Evolutionary conservation across 2,888 invertebrate species (phyloP).

Genomic region (Ferrisia virgata): DNA sequence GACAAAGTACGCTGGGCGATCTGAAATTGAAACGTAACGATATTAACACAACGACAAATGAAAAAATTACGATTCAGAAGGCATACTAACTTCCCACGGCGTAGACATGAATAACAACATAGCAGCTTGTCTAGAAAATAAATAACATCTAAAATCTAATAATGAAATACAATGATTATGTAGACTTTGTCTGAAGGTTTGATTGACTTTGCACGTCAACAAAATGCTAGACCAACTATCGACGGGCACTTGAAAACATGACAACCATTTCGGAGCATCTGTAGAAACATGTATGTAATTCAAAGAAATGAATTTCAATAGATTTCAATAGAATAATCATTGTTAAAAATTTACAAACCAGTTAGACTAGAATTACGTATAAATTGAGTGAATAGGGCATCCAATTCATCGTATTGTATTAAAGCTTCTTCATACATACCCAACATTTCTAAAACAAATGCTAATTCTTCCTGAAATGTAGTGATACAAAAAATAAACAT

Average conservation of each 20-base stretch:
- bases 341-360: conserved; percentile 54
- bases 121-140: conserved; percentile 88
- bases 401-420: conserved; percentile 95
- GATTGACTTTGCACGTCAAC: conserved; percentile 62
- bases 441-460: conserved; percentile 90
- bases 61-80: not conserved
- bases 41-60: not conserved
- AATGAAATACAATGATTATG: conserved; percentile 60
- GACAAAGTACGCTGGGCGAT: conserved; percentile 84
- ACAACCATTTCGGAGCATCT: conserved; percentile 83
- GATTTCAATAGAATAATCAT: too few relatives aligned
- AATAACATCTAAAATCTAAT: conserved; percentile 87
- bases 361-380: conserved; percentile 88
- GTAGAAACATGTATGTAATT: not conserved
- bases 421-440: conserved; percentile 90
- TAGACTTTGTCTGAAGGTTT: conserved; percentile 58
- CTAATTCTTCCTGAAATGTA: conserved; percentile 80
- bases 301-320: not conserved
- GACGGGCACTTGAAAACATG: conserved; percentile 73
- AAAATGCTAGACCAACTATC: conserved; percentile 81
- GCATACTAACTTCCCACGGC: conserved; percentile 73
- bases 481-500: not conserved
- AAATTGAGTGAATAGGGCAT: conserved; percentile 94
- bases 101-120: conserved; percentile 70
- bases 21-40: conserved; percentile 53